Conservation (phyloP, 2,888 invertebrate species). For the Diadromus collaris region DNA sequence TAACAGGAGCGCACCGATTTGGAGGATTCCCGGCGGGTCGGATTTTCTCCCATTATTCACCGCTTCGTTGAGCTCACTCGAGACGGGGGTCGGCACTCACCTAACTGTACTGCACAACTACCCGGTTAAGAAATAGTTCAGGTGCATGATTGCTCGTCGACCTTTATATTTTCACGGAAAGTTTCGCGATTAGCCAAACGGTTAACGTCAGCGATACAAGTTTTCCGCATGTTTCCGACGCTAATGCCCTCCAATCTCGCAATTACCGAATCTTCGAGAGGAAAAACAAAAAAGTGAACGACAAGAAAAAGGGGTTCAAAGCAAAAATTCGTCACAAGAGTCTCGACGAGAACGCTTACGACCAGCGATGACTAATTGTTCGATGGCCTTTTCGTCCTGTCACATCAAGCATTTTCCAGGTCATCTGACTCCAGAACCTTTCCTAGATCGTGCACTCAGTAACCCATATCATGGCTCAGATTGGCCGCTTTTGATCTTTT, state of each 20-base stretch:
- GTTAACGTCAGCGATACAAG: neutral
- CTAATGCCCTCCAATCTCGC: neutral
- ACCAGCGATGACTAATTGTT: conserved; percentile 10
- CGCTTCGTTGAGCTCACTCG: conserved; percentile 44
- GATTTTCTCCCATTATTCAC: conserved; percentile 42
- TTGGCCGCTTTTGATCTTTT: neutral
- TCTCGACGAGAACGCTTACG: neutral
- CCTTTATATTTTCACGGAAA: conserved; percentile 9
- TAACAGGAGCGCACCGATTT: conserved; percentile 20
- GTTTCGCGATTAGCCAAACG: conserved; percentile 12
- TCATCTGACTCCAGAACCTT: neutral
- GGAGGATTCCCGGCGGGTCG: conserved; percentile 33
- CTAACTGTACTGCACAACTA: conserved; percentile 36
- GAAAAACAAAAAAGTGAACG: neutral
- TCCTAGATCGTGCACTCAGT: neutral
- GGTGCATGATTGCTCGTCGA: conserved; percentile 21
- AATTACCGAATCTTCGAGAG: neutral
- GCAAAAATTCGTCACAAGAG: neutral
- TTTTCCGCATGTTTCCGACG: neutral
- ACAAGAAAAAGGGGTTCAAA: neutral
- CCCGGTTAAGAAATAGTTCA: conserved; percentile 8
- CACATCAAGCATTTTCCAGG: neutral
- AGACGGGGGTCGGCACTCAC: neutral
- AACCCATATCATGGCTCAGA: neutral
- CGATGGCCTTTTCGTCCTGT: conserved; percentile 21